phyloP scores from a whole-genome alignment of 2,888 invertebrate species.

The Selenia dentaria region DNA sequence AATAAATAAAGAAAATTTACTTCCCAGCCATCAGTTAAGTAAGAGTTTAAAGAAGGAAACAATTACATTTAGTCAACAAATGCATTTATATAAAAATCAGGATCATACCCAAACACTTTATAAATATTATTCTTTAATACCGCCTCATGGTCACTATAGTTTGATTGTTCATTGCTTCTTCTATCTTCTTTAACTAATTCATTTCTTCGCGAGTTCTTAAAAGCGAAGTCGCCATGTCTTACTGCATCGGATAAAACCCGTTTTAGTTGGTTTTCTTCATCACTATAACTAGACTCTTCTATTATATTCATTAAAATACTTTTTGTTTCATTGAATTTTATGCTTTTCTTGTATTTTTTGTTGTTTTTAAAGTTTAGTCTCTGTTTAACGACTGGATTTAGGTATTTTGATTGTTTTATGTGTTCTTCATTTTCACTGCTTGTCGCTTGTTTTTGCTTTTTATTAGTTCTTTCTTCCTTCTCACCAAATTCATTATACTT shows the following conservation, averaged over 20 bases:
- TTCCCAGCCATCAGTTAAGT: too few relatives aligned
- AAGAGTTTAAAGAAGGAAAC: too few relatives aligned
- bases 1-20: too few relatives aligned
- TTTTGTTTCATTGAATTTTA: not conserved
- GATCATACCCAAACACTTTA: slow-evolving; percentile 6
- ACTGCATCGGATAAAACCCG: not conserved
- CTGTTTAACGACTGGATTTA: not conserved
- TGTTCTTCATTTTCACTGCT: not conserved
- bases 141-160: slow-evolving; percentile 5
- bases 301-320: not conserved
- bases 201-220: not conserved
- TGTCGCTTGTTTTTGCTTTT: not conserved
- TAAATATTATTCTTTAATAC: slow-evolving; percentile 16
- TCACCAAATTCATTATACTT: not conserved
- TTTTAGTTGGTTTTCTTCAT: not conserved
- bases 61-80: too few relatives aligned
- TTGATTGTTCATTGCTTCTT: not conserved
- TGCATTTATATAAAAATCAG: not conserved
- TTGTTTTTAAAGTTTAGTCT: not conserved
- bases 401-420: not conserved
- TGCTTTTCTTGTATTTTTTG: not conserved
- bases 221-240: not conserved
- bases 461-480: not conserved
- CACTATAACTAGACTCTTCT: slow-evolving; percentile 2
- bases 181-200: not conserved